A percentile compares a stretch with the other conserved stretches of the same genome.
These are phyloP conservation scores for Palloptera scutellata DNA, from an alignment of 2,888 invertebrate species.

Conservation along the genomic window DNA sequence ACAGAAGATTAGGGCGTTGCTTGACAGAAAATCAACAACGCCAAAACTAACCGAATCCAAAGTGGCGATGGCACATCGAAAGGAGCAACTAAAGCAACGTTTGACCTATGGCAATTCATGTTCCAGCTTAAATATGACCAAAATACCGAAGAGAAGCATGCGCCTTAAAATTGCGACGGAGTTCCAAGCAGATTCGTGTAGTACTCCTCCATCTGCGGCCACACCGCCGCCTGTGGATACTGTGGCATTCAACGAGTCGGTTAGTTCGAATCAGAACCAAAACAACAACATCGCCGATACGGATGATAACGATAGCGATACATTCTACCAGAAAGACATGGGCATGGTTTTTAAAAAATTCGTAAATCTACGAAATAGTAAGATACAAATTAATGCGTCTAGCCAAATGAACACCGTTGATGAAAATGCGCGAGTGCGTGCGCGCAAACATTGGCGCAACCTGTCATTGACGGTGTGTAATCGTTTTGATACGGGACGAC, in stretches of 20 bases:
- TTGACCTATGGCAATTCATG: constrained; percentile 47
- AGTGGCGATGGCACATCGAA: constrained; percentile 15
- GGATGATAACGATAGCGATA: background rate
- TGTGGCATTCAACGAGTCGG: background rate
- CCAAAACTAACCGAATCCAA: constrained; percentile 14
- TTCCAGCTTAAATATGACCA: constrained; percentile 42
- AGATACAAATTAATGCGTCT: background rate
- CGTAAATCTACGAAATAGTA: constrained; percentile 9
- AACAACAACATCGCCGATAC: background rate
- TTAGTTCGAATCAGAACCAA: background rate
- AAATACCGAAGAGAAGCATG: constrained; percentile 12
- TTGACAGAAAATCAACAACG: constrained; percentile 3
- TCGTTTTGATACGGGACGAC: constrained; percentile 15
- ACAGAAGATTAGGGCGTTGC: constrained; percentile 39
- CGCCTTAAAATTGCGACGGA: constrained; percentile 2
- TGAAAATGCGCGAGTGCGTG: constrained; percentile 19
- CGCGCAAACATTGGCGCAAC: constrained; percentile 32
- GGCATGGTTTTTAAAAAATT: background rate
- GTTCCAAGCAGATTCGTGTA: background rate
- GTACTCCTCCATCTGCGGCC: background rate
- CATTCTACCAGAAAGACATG: background rate
- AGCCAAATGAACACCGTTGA: background rate
- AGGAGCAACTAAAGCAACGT: constrained; percentile 41
- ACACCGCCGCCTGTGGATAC: background rate
- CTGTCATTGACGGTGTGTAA: constrained; percentile 25